Evolutionary conservation across 2,888 invertebrate genomes (phyloP).

Genomic region (Malachius bipustulatus): DNA sequence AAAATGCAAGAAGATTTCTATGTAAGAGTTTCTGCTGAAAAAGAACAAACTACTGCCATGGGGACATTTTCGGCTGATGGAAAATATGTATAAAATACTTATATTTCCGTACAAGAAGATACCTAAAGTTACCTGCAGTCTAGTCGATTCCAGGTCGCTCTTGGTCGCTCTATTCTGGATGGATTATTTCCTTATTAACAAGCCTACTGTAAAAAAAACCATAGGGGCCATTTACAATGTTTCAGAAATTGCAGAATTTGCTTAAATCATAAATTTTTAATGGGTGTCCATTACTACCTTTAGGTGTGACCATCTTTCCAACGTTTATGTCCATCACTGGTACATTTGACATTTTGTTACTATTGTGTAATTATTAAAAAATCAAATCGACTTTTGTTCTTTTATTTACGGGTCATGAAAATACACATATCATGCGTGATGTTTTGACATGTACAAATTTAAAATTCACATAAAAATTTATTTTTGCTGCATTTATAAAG

Average conservation of each 20-base stretch:
- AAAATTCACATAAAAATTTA: neutral
- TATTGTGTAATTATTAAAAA: neutral
- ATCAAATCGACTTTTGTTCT: neutral
- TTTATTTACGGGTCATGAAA: neutral
- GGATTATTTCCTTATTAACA: no score
- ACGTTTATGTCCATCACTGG: slow-evolving; percentile 3
- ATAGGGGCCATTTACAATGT: neutral
- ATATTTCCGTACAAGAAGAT: no score
- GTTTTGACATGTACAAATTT: neutral
- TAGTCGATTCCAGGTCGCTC: no score
- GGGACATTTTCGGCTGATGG: no score
- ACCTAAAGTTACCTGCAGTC: no score
- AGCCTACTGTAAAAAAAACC: no score
- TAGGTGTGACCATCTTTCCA: slow-evolving; percentile 1
- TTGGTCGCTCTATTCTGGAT: no score
- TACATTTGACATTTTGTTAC: slow-evolving; percentile 1
- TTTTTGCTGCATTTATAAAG: neutral
- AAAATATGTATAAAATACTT: no score
- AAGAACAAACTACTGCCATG: no score
- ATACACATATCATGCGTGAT: neutral
- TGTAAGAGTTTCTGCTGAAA: no score
- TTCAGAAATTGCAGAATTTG: slow-evolving; percentile 1
- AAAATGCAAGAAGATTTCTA: no score
- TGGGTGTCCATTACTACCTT: slow-evolving; percentile 3
- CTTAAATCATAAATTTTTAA: neutral